Evolutionary conservation across 2,113 vertebrate genomes (phyloP).

Genomic region (Aythya baeri): DNA sequence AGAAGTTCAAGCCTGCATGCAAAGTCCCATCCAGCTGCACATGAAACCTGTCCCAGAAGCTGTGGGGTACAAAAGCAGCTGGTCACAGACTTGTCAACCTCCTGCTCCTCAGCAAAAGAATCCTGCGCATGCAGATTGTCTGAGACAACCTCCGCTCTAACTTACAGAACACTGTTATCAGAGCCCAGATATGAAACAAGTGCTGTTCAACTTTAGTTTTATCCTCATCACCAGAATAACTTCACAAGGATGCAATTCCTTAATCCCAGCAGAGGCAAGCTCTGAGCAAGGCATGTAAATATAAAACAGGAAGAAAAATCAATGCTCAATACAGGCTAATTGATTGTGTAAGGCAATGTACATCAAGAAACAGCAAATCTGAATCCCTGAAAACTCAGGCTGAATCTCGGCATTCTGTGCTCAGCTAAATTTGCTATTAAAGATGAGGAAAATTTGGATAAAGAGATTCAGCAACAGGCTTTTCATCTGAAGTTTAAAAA

Average conservation of each 20-base stretch:
- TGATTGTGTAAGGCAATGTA: not conserved
- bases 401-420: not conserved
- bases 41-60: not conserved
- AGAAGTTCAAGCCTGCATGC: not conserved
- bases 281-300: not conserved
- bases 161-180: not conserved
- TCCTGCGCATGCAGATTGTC: not conserved
- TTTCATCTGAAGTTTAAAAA: conserved; percentile 7
- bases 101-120: not conserved
- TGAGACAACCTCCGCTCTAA: not conserved
- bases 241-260: not conserved
- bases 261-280: not conserved
- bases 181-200: not conserved
- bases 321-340: not conserved
- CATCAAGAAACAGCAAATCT: not conserved
- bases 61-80: not conserved
- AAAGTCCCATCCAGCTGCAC: not conserved
- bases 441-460: not conserved
- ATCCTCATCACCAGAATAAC: not conserved
- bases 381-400: not conserved
- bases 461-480: not conserved
- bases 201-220: not conserved
- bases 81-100: not conserved
- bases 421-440: not conserved
- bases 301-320: not conserved